Percentiles rank a stretch among this genome's conserved stretches.
phyloP scores from a whole-genome alignment of 2,113 vertebrate genomes.

The Bettongia penicillata region DNA sequence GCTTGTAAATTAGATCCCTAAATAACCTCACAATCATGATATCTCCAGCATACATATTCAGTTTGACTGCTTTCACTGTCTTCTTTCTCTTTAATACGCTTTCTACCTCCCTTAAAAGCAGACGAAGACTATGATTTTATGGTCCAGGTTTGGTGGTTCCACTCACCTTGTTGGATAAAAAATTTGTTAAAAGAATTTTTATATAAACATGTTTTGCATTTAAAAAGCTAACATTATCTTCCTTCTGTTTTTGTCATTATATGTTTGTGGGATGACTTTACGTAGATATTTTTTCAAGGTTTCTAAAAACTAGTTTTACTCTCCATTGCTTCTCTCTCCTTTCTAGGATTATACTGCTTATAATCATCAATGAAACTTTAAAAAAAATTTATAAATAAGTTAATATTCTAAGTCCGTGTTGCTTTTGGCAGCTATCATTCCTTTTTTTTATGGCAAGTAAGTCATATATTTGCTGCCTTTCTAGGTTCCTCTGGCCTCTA shows the following conservation, averaged over 20 bases:
- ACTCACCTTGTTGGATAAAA: background rate
- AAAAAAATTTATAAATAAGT: background rate
- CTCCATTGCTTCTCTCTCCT: background rate
- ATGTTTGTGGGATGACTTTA: background rate
- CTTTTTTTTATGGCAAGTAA: background rate
- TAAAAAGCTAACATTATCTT: background rate
- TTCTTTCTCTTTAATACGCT: background rate
- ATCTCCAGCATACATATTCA: background rate
- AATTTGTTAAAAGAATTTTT: background rate
- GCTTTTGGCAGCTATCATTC: background rate
- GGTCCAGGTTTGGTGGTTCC: background rate
- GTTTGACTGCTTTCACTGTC: background rate
- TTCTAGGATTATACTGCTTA: background rate
- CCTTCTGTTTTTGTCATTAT: background rate
- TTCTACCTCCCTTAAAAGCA: background rate
- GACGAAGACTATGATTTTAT: background rate
- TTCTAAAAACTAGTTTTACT: background rate
- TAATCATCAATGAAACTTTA: background rate
- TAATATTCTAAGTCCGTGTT: background rate
- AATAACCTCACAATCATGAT: background rate
- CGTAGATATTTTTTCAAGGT: background rate
- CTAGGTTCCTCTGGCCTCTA: background rate
- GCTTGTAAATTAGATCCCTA: background rate
- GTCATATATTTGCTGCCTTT: background rate
- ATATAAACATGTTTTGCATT: background rate